Evolutionary conservation across 2,113 vertebrate species (phyloP).

Genomic region (Motacilla tschutschensis): DNA sequence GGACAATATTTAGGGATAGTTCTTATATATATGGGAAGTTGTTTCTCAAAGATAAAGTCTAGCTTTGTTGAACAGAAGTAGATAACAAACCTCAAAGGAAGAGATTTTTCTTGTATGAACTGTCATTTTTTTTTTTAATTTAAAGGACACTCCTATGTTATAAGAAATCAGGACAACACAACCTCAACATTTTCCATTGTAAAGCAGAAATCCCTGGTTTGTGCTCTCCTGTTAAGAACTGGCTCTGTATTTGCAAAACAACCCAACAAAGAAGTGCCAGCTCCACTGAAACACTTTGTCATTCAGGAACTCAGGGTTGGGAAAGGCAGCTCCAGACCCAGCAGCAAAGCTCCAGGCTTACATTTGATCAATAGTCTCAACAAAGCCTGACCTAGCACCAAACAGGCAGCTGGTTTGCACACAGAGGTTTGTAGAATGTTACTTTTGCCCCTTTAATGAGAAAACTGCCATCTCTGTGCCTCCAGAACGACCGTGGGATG

Average conservation of each 20-base stretch:
- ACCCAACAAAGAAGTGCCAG: not conserved
- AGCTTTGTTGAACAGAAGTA: not conserved
- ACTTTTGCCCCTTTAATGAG: not conserved
- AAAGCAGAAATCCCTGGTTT: not conserved
- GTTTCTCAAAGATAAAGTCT: not conserved
- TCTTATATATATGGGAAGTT: not conserved
- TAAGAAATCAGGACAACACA: not conserved
- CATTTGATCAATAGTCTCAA: not conserved
- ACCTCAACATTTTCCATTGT: not conserved
- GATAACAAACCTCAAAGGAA: not conserved
- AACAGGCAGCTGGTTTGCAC: not conserved
- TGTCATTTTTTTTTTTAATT: not conserved
- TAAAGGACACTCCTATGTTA: not conserved
- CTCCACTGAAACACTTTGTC: not conserved
- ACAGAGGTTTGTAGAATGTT: not conserved
- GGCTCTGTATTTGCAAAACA: not conserved
- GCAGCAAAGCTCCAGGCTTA: not conserved
- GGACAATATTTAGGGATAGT: not conserved
- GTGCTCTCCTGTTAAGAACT: not conserved
- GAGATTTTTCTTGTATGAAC: not conserved
- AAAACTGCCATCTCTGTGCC: not conserved
- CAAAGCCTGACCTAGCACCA: not conserved
- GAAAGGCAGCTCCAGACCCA: not conserved
- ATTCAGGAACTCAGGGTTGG: not conserved
- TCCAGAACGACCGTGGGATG: not conserved